Evolutionary conservation across 2,797 vertebrate genomes (phyloP).

Genomic region (Monodelphis domestica): DNA sequence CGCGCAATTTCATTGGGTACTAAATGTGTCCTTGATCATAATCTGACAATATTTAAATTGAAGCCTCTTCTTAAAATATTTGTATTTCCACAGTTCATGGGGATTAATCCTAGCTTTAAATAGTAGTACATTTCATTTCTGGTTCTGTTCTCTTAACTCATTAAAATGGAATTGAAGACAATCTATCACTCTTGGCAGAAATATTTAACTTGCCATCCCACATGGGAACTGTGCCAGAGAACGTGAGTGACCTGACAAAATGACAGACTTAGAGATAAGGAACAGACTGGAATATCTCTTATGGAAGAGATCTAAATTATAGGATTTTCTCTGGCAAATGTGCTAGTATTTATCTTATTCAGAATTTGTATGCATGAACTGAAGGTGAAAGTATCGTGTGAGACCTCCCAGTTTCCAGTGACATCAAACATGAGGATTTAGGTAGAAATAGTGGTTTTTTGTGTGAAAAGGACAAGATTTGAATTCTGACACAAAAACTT

Average conservation of each 20-base stretch:
- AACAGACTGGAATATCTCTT: neutral
- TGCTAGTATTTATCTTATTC: neutral
- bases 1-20: too few species aligned
- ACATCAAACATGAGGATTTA: neutral
- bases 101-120: neutral
- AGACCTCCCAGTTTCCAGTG: neutral
- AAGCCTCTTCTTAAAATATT: neutral
- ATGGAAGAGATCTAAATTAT: neutral
- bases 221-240: neutral
- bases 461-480: neutral
- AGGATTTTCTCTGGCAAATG: neutral
- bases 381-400: neutral
- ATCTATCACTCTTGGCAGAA: neutral
- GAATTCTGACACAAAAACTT: neutral
- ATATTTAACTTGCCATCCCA: neutral
- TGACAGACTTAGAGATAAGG: neutral
- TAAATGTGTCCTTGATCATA: too few species aligned
- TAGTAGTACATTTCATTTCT: neutral
- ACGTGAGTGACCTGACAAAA: neutral
- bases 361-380: neutral
- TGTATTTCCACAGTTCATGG: neutral
- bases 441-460: neutral
- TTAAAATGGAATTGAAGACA: neutral
- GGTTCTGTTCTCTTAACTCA: neutral
- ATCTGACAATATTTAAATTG: neutral